Evolutionary conservation across 1,140 invertebrate species (phyloP).

Genomic region (Drosophila kohkoa): DNA sequence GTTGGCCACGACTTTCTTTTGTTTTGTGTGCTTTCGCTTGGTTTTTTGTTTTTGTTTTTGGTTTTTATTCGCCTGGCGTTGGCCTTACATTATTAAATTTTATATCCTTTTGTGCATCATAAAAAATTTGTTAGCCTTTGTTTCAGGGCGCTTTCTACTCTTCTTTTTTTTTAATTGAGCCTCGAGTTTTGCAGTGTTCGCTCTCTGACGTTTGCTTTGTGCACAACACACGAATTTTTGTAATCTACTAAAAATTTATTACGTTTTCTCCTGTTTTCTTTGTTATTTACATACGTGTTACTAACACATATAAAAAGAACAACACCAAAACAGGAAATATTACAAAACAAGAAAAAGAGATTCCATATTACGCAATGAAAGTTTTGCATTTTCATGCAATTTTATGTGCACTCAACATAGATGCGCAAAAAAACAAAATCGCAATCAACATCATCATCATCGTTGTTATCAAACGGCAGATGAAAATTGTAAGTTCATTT

Average conservation of each 20-base stretch:
- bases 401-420: conserved; percentile 34
- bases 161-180: conserved; percentile 70
- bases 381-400: conserved; percentile 43
- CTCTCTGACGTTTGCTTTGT: conserved; percentile 52
- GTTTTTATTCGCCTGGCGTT: conserved; percentile 27
- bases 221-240: conserved; percentile 46
- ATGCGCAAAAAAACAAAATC: conserved; percentile 7
- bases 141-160: conserved; percentile 37
- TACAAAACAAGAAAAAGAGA: too few relatives aligned
- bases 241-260: conserved; percentile 76
- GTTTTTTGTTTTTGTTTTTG: conserved; percentile 27
- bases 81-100: conserved; percentile 77
- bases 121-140: conserved; percentile 75
- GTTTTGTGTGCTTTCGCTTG: conserved; percentile 21
- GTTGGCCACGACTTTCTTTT: conserved; percentile 35
- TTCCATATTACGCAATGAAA: conserved; percentile 34
- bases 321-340: conserved; percentile 14
- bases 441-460: conserved; percentile 27
- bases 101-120: conserved; percentile 53
- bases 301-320: conserved; percentile 10
- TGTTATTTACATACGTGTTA: conserved; percentile 43
- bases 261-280: conserved; percentile 51
- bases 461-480: conserved; percentile 3
- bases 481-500: conserved; percentile 2
- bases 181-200: background rate